These are phyloP conservation scores for Acanthosepion pharaonis DNA, from an alignment of 2,888 invertebrate species.

Conservation along the genomic window DNA sequence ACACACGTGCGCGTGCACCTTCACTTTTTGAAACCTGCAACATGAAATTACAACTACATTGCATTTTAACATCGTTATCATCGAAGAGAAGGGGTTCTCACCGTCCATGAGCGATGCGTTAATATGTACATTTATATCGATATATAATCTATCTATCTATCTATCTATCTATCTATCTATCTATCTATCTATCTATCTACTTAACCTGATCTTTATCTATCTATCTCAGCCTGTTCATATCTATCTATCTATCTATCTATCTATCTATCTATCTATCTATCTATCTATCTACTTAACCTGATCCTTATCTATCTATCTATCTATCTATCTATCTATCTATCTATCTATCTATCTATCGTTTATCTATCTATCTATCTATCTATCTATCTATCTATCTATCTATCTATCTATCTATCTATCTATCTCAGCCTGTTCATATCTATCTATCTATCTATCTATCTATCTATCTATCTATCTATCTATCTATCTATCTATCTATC, in stretches of 20 bases:
- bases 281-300: too few species aligned
- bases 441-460: too few species aligned
- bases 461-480: not conserved
- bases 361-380: not conserved
- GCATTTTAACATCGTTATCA: too few species aligned
- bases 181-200: not conserved
- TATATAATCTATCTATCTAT: not conserved
- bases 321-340: not conserved
- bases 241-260: too few species aligned
- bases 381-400: too few species aligned
- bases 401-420: too few species aligned
- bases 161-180: not conserved
- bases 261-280: too few species aligned
- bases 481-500: not conserved
- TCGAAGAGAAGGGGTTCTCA: not conserved
- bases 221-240: too few species aligned
- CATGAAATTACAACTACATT: not conserved
- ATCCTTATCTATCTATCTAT: too few species aligned
- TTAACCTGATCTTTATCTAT: not conserved
- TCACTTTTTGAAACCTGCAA: not conserved
- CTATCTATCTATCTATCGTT: not conserved
- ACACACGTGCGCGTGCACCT: too few species aligned
- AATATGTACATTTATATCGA: not conserved
- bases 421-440: too few species aligned
- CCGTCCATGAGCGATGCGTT: not conserved